These are phyloP conservation scores for Drosophila kambysellisi DNA, from an alignment of 2,888 invertebrate species.

Conservation along the genomic window DNA sequence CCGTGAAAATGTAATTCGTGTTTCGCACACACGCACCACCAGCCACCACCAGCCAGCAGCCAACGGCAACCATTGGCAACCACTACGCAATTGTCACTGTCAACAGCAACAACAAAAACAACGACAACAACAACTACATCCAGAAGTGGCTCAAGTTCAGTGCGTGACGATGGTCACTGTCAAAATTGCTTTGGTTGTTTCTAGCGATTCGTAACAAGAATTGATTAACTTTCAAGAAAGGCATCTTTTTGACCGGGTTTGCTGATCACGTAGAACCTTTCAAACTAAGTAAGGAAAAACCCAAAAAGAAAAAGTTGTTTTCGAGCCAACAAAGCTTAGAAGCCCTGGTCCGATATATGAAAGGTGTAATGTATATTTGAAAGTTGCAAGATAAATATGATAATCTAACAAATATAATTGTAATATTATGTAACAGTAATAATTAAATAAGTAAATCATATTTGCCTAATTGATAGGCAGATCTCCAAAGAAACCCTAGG, in stretches of 20 bases:
- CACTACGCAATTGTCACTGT: constrained; percentile 60
- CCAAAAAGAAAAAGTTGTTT: neutral
- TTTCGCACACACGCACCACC: constrained; percentile 52
- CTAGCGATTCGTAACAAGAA: neutral
- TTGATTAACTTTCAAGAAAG: constrained; percentile 6
- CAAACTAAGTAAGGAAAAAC: neutral
- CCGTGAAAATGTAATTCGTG: constrained; percentile 62
- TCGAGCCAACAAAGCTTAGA: neutral
- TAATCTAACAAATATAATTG: neutral
- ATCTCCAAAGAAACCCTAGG: neutral
- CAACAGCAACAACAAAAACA: constrained; percentile 29
- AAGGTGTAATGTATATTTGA: neutral
- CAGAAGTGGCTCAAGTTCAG: constrained; percentile 72
- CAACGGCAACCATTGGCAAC: constrained; percentile 21
- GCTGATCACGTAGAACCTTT: constrained; percentile 29
- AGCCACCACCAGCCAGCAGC: constrained; percentile 27
- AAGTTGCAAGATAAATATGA: neutral
- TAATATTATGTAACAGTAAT: neutral
- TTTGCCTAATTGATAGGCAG: neutral
- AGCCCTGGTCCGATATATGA: neutral
- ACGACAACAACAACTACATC: constrained; percentile 12
- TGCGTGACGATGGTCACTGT: constrained; percentile 56
- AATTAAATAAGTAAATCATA: neutral
- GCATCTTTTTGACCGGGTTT: constrained; percentile 9
- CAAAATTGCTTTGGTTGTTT: constrained; percentile 16